Evolutionary conservation across 2,113 vertebrate species (phyloP), one percentile per base, ranked within the genome.

Genomic region (Halcyon malimbica): DNA sequence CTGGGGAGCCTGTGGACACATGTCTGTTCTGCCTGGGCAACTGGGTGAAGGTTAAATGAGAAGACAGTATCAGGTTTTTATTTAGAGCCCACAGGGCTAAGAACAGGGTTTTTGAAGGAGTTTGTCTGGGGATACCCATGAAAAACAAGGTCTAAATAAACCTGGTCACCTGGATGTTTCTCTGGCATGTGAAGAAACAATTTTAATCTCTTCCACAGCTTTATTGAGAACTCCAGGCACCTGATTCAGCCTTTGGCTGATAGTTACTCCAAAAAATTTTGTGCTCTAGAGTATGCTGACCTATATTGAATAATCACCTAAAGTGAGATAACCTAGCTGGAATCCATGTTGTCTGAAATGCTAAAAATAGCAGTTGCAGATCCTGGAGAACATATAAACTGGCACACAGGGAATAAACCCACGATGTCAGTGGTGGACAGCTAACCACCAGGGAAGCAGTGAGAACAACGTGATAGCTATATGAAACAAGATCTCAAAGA

Each of bases 401-500:
- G 29, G 7, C 18, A 39, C 39, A 53, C 7, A 53, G 20, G 39
- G 60, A 89, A 82, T 33, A 57, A 89, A 33, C 23, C 28, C 60
- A 18, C 1, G 1, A 18, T 31, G 33, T 8, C 2, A 0, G 33
- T 29, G 44, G 9, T 65, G 50, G 70, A 35, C 20, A 92, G 33
- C 42, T 83, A 70, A 73, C 20, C 50, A 44, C 19, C 31, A 53
- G 7, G 18, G 26, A 74, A 11, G 50, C 63, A 70, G n/a, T 19
- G 28, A 76, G 71, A 69, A 57, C 29, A 37, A 1, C 2, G 16
- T 9, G 23, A 59, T 3, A 60, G 4, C 14, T 31, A 23, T 5
- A 31, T 4, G 44, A 79, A 71, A 75, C 28, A 67, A 37, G 31
- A 75, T 20, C 29, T 35, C 20, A 24, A 63, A 90, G 25, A 33